Conservation (phyloP, 2,113 vertebrate genomes). For the Rhizomys pruinosus region DNA sequence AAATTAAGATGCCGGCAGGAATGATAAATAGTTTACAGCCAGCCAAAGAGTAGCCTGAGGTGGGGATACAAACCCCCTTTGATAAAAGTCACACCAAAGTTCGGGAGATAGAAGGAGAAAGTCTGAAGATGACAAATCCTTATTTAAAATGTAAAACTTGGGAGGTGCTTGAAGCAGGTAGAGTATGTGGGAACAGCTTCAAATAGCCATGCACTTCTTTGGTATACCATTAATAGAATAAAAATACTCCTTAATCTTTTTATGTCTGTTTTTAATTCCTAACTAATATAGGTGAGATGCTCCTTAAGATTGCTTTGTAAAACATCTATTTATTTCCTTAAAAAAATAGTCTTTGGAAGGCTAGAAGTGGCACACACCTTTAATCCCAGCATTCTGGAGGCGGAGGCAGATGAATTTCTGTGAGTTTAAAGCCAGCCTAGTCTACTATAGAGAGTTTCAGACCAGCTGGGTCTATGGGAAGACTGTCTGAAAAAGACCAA, state of each 20-base stretch:
- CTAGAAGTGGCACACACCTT: too few relatives aligned
- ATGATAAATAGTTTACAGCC: constrained; percentile 35
- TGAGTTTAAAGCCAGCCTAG: too few relatives aligned
- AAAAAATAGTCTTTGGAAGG: too few relatives aligned
- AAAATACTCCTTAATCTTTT: neutral
- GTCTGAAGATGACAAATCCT: neutral
- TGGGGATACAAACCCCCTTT: constrained; percentile 2
- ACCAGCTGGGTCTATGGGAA: too few relatives aligned
- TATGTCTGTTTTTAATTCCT: neutral
- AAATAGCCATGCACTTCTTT: neutral
- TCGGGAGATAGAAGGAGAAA: too few relatives aligned
- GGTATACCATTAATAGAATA: neutral
- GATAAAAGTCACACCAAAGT: neutral
- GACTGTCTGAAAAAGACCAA: too few relatives aligned
- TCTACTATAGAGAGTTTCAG: too few relatives aligned
- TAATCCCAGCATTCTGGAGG: too few relatives aligned
- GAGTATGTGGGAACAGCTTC: neutral
- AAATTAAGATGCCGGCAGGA: constrained; percentile 12
- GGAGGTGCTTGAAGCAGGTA: neutral
- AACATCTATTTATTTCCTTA: neutral
- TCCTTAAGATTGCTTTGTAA: neutral
- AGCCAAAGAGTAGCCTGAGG: neutral
- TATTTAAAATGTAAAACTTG: neutral
- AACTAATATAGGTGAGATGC: neutral
- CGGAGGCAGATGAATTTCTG: too few relatives aligned